Evolutionary conservation across 2,888 invertebrate species (phyloP).

Genomic region (Leptopilina myrica): DNA sequence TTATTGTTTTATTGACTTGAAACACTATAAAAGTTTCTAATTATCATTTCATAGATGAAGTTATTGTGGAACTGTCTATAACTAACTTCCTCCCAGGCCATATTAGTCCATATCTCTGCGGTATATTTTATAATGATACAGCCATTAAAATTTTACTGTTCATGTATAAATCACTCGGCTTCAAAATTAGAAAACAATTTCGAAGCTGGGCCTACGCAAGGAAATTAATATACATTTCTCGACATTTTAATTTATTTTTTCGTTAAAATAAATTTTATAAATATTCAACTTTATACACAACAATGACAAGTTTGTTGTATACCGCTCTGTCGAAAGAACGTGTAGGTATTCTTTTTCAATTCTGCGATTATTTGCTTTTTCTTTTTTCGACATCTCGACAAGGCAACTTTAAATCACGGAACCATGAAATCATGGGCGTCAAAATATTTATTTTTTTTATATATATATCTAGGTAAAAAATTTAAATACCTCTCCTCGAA

Average conservation of each 20-base stretch:
- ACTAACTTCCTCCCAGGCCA: slow-evolving; percentile 7
- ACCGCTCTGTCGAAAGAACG: neutral
- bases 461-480: too few species aligned
- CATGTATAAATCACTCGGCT: neutral
- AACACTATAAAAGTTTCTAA: too few species aligned
- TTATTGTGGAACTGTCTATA: neutral
- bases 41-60: too few species aligned
- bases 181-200: neutral
- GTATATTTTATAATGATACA: neutral
- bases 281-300: too few species aligned
- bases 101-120: slow-evolving; percentile 3
- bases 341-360: neutral
- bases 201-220: neutral
- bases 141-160: neutral
- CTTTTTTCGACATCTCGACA: neutral
- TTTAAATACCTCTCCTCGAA: neutral
- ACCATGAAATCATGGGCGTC: too few species aligned
- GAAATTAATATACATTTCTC: neutral
- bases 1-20: too few species aligned
- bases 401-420: neutral
- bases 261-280: neutral
- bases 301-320: too few species aligned
- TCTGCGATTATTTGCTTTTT: too few species aligned
- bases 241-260: neutral
- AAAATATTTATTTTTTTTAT: too few species aligned